A percentile compares a stretch with the other conserved stretches of the same genome.
Evolutionary conservation across 2,797 vertebrate genomes (phyloP).

Genomic region (Poecilia gillii): DNA sequence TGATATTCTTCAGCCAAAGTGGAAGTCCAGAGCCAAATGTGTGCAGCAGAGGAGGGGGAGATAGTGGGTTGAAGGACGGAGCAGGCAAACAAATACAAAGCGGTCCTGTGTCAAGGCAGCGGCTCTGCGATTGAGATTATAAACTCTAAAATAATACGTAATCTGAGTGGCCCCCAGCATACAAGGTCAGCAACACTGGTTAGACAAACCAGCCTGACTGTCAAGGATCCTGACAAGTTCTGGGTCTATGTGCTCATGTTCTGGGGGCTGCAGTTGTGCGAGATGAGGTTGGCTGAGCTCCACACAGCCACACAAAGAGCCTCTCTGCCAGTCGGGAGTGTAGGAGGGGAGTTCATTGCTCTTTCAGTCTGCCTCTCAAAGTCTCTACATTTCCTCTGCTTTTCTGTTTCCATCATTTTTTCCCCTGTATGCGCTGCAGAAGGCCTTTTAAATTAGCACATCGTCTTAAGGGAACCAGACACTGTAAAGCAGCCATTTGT

Average conservation of each 20-base stretch:
- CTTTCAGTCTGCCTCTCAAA: slow-evolving; percentile 53
- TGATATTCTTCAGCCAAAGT: slow-evolving; percentile 73
- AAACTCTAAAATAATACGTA: slow-evolving; percentile 73
- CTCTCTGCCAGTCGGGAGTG: slow-evolving; percentile 69
- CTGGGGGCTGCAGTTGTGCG: slow-evolving; percentile 53
- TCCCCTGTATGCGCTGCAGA: slow-evolving; percentile 49
- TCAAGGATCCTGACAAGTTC: slow-evolving; percentile 58
- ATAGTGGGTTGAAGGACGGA: slow-evolving; percentile 47
- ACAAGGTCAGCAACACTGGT: slow-evolving; percentile 58
- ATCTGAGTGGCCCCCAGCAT: slow-evolving; percentile 54
- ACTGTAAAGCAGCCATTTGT: slow-evolving; percentile 20
- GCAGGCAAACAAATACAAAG: slow-evolving; percentile 73
- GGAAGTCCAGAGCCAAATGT: slow-evolving; percentile 69
- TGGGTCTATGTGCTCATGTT: slow-evolving; percentile 64
- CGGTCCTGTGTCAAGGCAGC: slow-evolving; percentile 65
- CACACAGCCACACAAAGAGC: slow-evolving; percentile 70
- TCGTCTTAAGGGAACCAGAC: slow-evolving; percentile 34
- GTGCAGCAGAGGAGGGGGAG: slow-evolving; percentile 51
- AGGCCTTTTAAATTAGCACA: slow-evolving; percentile 35
- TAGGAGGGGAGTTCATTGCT: slow-evolving; percentile 68
- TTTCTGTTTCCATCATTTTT: slow-evolving; percentile 61
- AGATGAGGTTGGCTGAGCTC: slow-evolving; percentile 57
- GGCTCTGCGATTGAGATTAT: slow-evolving; percentile 60
- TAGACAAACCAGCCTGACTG: slow-evolving; percentile 50
- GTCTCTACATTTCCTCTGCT: slow-evolving; percentile 65